Evolutionary conservation across 2,797 vertebrate genomes (phyloP), one percentile per base, ranked within the genome.

Genomic region (Enoplosus armatus): DNA sequence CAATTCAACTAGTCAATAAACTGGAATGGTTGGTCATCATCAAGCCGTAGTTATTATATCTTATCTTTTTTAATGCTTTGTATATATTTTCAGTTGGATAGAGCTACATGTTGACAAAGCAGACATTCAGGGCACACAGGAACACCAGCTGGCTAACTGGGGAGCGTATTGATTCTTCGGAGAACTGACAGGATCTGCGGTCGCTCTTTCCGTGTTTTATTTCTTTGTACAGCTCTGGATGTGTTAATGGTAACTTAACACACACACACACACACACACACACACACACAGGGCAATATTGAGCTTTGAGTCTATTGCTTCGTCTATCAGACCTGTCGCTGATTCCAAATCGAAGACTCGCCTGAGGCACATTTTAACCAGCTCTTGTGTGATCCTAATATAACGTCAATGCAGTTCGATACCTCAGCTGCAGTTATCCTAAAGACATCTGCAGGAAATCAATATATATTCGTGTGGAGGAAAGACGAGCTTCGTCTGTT

Each of bases 161-260:
- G 14, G 8, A 55, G 22, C n/a, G 2, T 64, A 67, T 71, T 68
- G 83, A 85, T 85, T 64, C 37, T 24, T 22, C 18, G 47, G 60
- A 26, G 41, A 56, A 72, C 33, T 60, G 59, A 53, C 72, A 29
- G 29, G 27, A 77, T 77, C 45, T 20, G 39, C 45, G 61, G 37
- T 5, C 26, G 53, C 75, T 65, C 26, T 16, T 53, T 7, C 16
- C 64, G 26, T 15, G 12, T 48, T 55, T 77, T 24, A 24, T 62
- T 65, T 41, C 24, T 50, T 24, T 60, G 29, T 31, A 33, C 54
- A 70, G 33, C 61, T 73, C 10, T 48, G n/a, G 65, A 33, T 29
- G 61, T 33, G 66, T 61, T 63, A 45, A 63, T 50, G 16, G 22
- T 62, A 26, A 26, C 18, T 33, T 1, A 6, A 24, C 20, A 24